Evolutionary conservation across 2,797 vertebrate species (phyloP).

Genomic region (Cossypha caffra): DNA sequence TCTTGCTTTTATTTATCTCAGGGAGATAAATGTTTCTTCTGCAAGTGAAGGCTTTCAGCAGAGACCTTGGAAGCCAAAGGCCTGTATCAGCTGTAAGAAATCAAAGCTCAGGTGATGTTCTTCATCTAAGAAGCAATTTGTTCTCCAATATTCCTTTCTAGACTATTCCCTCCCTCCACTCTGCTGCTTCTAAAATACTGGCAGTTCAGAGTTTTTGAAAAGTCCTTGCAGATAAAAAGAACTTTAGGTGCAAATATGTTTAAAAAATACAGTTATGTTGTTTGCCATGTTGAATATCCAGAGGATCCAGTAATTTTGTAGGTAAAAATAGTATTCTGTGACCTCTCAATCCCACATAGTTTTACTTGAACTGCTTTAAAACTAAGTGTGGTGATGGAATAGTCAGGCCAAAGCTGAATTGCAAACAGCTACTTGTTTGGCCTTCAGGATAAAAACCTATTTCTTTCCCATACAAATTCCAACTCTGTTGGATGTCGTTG

Average conservation of each 20-base stretch:
- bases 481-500: slow-evolving; percentile 28
- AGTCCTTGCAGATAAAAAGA: neutral
- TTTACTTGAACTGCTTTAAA: slow-evolving; percentile 9
- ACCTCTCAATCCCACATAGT: neutral
- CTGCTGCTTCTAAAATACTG: neutral
- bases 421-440: slow-evolving; percentile 64
- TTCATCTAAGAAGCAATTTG: neutral
- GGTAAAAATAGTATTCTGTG: neutral
- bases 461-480: slow-evolving; percentile 26
- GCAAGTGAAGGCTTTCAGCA: neutral
- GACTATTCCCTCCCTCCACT: neutral
- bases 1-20: neutral
- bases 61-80: neutral
- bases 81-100: neutral
- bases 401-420: slow-evolving; percentile 23
- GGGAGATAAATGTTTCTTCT: neutral
- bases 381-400: neutral
- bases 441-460: slow-evolving; percentile 6
- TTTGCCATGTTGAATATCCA: neutral
- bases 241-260: neutral
- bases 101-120: neutral
- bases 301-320: neutral
- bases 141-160: neutral
- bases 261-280: neutral
- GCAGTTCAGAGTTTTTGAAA: neutral